Conservation (phyloP, 2,113 vertebrate species). For the Leptocoma aspasia region DNA sequence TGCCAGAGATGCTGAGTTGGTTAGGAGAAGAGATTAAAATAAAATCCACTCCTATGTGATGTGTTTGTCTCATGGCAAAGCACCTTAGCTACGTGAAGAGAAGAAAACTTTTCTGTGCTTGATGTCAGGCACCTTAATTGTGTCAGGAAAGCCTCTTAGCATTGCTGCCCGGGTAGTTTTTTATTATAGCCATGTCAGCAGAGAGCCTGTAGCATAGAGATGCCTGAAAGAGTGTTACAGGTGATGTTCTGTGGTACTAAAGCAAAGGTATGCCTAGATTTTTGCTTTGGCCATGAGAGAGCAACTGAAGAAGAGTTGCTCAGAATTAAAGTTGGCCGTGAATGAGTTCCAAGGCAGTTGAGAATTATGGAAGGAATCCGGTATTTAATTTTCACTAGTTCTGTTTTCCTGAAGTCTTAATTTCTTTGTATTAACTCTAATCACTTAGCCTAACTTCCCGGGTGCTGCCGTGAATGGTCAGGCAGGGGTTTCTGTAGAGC, state of each 20-base stretch:
- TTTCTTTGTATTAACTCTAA: neutral
- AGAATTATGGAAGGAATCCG: neutral
- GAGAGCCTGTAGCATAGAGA: accelerated
- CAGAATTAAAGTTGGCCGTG: neutral
- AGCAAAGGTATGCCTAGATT: neutral
- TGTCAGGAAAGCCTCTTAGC: neutral
- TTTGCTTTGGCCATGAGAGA: neutral
- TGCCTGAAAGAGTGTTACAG: neutral
- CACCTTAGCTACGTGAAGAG: neutral
- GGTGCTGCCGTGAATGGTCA: neutral
- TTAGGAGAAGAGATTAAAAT: neutral
- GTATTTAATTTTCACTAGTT: neutral
- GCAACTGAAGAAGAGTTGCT: neutral
- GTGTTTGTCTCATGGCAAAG: neutral
- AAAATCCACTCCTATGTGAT: neutral
- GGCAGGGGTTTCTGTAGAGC: neutral
- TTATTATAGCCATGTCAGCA: neutral
- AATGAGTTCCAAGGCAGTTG: neutral
- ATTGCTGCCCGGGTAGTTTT: neutral
- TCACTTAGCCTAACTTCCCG: neutral
- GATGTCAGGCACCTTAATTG: accelerated
- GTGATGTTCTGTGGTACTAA: neutral
- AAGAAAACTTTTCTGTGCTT: neutral
- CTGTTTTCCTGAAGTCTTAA: neutral
- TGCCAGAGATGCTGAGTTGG: neutral